Conservation (phyloP, 2,888 invertebrate species). For the Dicroscelio sp. region DNA sequence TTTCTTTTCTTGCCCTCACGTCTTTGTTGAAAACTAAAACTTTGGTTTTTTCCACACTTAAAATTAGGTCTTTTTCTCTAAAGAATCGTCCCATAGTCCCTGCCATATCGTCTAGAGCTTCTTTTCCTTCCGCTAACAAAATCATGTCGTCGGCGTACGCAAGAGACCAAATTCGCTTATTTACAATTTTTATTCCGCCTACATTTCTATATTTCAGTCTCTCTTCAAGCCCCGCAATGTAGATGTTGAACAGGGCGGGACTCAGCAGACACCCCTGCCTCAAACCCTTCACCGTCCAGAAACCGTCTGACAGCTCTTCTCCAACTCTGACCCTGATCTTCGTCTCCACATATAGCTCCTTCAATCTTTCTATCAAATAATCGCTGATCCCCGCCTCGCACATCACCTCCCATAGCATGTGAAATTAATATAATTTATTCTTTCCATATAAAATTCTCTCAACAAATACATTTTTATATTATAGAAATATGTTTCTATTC, state of each 20-base stretch:
- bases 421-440: too few relatives aligned
- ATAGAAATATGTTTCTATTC: too few relatives aligned
- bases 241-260: constrained; percentile 74
- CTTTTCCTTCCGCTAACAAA: constrained; percentile 27
- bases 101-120: constrained; percentile 56
- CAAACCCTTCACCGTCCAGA: constrained; percentile 75
- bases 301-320: constrained; percentile 33
- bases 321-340: constrained; percentile 40
- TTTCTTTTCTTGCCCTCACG: constrained; percentile 15
- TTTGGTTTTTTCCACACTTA: constrained; percentile 69
- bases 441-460: too few relatives aligned
- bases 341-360: constrained; percentile 62
- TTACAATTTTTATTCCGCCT: constrained; percentile 46
- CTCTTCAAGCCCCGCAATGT: constrained; percentile 54
- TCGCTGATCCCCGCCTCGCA: constrained; percentile 16
- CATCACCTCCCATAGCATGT: constrained; percentile 77
- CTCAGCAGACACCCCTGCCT: constrained; percentile 82
- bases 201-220: constrained; percentile 24
- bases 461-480: too few relatives aligned
- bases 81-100: constrained; percentile 20
- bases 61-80: constrained; percentile 31
- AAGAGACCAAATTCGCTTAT: constrained; percentile 54
- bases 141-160: constrained; percentile 70
- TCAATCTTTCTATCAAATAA: constrained; percentile 45
- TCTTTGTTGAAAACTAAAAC: constrained; percentile 46